These are phyloP conservation scores for Pachyramphus minor DNA, from an alignment of 2,113 vertebrate genomes.

Conservation along the genomic window DNA sequence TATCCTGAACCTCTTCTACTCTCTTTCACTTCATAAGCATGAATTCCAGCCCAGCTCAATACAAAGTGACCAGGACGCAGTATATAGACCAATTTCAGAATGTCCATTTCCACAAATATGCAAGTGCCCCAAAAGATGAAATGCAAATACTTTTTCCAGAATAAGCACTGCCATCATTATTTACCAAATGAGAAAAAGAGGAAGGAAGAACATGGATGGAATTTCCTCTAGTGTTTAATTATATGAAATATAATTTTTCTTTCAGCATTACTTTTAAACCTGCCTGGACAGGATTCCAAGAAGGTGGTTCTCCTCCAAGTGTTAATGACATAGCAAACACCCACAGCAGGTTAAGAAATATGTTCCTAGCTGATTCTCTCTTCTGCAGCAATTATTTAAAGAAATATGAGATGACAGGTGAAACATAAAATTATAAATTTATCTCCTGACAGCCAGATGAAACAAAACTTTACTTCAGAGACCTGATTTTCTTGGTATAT, in stretches of 20 bases:
- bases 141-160: not conserved
- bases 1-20: not conserved
- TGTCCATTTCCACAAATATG: not conserved
- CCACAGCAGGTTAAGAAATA: conserved; percentile 19
- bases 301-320: conserved; percentile 35
- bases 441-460: not conserved
- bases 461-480: not conserved
- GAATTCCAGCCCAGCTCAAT: not conserved
- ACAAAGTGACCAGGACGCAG: not conserved
- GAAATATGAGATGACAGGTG: not conserved
- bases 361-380: not conserved
- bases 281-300: conserved; percentile 35
- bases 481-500: not conserved
- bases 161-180: not conserved
- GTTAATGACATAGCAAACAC: conserved; percentile 52
- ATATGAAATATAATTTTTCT: not conserved
- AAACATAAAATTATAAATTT: not conserved
- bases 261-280: not conserved
- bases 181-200: not conserved
- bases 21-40: not conserved
- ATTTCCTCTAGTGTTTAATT: not conserved
- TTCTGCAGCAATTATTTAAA: conserved; percentile 14
- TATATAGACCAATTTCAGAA: not conserved
- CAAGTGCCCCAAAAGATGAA: not conserved
- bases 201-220: not conserved